A percentile compares a stretch with the other conserved stretches of the same genome.
These are phyloP conservation scores for Sturnus vulgaris DNA, from an alignment of 2,113 vertebrate genomes.

Conservation along the genomic window DNA sequence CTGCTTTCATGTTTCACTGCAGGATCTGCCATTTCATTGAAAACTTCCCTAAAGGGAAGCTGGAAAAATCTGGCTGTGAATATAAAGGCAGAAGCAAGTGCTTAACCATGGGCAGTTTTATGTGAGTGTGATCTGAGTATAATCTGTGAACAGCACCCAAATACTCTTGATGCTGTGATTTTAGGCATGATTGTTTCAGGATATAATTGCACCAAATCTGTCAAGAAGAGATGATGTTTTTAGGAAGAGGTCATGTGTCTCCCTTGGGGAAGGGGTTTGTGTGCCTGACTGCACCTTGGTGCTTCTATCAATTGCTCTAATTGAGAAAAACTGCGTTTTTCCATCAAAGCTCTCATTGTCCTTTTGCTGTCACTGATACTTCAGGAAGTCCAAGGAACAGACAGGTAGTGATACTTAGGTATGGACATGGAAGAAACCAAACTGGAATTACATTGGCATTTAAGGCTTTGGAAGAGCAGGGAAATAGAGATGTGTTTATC, in stretches of 20 bases:
- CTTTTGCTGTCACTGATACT: background rate
- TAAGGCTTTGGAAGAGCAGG: background rate
- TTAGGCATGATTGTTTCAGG: background rate
- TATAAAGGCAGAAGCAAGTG: background rate
- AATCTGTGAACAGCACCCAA: background rate
- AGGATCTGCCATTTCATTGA: background rate
- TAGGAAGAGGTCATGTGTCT: background rate
- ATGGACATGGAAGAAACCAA: constrained; percentile 12
- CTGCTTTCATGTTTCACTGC: background rate
- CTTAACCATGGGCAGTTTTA: background rate
- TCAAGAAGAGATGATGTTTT: background rate
- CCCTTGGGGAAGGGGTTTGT: background rate
- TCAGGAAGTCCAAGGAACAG: background rate
- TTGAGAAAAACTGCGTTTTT: background rate
- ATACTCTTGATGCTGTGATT: background rate
- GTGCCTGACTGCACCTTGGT: background rate
- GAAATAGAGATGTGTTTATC: background rate
- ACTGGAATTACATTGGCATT: background rate
- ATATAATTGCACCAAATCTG: background rate
- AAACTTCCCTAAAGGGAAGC: background rate
- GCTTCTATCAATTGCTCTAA: background rate
- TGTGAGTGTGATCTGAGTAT: background rate
- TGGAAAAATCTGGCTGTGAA: background rate
- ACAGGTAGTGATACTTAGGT: background rate
- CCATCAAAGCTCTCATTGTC: background rate